Percentiles rank a stretch among this genome's conserved stretches.
Evolutionary conservation across 2,888 invertebrate genomes (phyloP).

Genomic region (Punctoribates punctum): DNA sequence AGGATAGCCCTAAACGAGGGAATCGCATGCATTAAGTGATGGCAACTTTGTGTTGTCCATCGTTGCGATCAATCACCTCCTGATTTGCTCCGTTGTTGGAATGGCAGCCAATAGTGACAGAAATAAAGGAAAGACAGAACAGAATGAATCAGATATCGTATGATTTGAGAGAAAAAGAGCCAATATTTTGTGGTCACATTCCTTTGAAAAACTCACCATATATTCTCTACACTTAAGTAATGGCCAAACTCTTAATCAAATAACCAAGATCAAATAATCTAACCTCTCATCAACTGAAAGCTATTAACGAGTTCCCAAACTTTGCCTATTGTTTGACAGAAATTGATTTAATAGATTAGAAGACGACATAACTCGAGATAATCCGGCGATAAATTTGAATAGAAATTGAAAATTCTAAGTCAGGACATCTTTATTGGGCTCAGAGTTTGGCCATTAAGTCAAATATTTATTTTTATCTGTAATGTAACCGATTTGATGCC

Average conservation of each 20-base stretch:
- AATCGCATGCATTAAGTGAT: constrained; percentile 34
- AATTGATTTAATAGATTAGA: too few relatives aligned
- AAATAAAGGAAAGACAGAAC: constrained; percentile 3
- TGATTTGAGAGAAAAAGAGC: background rate
- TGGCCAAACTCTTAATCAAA: constrained; percentile 77
- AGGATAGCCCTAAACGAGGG: background rate
- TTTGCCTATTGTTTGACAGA: too few relatives aligned
- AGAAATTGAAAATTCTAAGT: too few relatives aligned
- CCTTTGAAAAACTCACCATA: too few relatives aligned
- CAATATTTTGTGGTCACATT: background rate
- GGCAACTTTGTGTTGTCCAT: constrained; percentile 11
- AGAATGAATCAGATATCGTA: constrained; percentile 19
- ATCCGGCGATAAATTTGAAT: too few relatives aligned
- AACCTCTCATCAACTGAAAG: too few relatives aligned
- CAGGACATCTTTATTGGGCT: too few relatives aligned
- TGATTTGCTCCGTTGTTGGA: constrained; percentile 23
- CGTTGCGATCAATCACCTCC: constrained; percentile 28
- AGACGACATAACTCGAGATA: constrained; percentile 61
- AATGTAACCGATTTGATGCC: background rate
- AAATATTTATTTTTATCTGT: background rate
- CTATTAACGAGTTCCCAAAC: too few relatives aligned
- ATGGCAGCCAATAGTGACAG: constrained; percentile 11
- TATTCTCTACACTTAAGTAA: constrained; percentile 58
- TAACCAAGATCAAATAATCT: too few relatives aligned
- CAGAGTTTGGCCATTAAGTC: too few relatives aligned